Evolutionary conservation across 2,888 invertebrate species (phyloP), one percentile per base, ranked within the genome.

Genomic region (Tenthredo notha): DNA sequence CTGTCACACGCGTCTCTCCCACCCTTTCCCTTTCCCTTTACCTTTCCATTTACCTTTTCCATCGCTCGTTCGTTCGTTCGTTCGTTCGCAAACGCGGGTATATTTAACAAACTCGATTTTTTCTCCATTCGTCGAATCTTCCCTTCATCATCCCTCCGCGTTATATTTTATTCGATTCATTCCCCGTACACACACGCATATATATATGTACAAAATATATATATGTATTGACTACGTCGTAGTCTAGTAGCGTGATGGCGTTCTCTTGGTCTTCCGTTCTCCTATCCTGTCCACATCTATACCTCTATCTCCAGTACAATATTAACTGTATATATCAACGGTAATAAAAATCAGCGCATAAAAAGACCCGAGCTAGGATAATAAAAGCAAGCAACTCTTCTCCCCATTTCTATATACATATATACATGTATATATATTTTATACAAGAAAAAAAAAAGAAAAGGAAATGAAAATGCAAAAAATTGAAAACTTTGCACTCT

Each of bases 151-250:
- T 78, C 29, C 78, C 78, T 54, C 47, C 47, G 25, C 25, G 47
- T 61, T 50, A 80, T 61, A 80, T 80, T 80, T 80, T 80, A 80
- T 80, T 80, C 80, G 40, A 80, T 80, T 80, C 80, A 61, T 50
- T 61, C 80, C 58, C 40, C 37, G 12, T 25, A 40, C 12, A 29
- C 29, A 12, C 18, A 77, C 43, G 25, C 43, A 25, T 1, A 70
- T 10, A 40, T 10, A 40, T 40, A 72, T 7, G n/a, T 9, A 72
- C 21, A 18, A 10, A 37, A 70, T n/a, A 15, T 33, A 18, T n/a
- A 18, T 70, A 37, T 70, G 40, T 37, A 70, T n/a, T 18, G 21
- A 18, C 18, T 37, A 18, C 15, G n/a, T 70, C 33, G 18, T 70
- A 70, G 21, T 70, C 47, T 21, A 25, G 43, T 47, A 25, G n/a